Conservation (phyloP, 2,113 vertebrate genomes). For the Otocyon megalotis region DNA sequence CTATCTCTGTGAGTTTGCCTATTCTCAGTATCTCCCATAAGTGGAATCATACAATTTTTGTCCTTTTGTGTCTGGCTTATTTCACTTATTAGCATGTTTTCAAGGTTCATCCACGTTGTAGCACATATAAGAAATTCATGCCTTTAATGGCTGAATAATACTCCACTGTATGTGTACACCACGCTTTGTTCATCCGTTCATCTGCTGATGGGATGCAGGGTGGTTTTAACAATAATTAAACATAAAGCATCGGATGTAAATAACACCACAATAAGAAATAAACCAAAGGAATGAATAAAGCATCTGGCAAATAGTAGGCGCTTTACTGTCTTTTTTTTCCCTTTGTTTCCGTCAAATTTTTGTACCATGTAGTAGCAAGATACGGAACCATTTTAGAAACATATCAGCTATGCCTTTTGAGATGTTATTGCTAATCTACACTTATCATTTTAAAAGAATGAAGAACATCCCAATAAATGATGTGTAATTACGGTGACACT, state of each 20-base stretch:
- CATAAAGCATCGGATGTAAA: conserved; percentile 21
- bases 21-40: background rate
- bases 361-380: conserved; percentile 11
- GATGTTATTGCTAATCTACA: background rate
- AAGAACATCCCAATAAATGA: background rate
- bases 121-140: background rate
- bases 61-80: background rate
- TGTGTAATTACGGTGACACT: background rate
- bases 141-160: background rate
- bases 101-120: background rate
- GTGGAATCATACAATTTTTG: background rate
- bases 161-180: background rate
- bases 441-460: background rate
- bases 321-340: conserved; percentile 12
- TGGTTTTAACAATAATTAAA: conserved; percentile 50
- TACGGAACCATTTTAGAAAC: conserved; percentile 15
- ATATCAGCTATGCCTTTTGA: background rate
- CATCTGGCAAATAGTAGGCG: background rate
- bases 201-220: background rate
- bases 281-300: background rate
- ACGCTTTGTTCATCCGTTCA: conserved; percentile 14
- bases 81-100: background rate
- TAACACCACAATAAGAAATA: conserved; percentile 10
- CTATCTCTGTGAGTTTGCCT: background rate
- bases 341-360: background rate